These are phyloP conservation scores for Nothura maculosa DNA, from an alignment of 2,797 vertebrate genomes.

Conservation along the genomic window DNA sequence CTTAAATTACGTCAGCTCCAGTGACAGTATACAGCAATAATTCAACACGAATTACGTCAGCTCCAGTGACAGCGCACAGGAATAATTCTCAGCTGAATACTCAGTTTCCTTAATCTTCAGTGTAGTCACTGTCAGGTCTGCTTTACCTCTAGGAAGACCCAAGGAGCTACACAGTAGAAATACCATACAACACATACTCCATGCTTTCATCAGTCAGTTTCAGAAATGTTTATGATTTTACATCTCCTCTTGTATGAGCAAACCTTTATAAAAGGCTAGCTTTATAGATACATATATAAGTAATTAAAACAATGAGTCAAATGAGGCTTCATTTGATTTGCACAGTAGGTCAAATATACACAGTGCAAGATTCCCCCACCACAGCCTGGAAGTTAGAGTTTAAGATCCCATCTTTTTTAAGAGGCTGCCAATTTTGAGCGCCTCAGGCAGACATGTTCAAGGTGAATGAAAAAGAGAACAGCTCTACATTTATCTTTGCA, in stretches of 20 bases:
- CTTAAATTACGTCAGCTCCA: background rate
- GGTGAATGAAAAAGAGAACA: accelerated
- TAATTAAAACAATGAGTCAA: accelerated
- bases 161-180: background rate
- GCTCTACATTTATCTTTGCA: background rate
- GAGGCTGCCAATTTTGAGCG: background rate
- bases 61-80: background rate
- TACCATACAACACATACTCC: accelerated
- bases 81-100: accelerated
- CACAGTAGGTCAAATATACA: background rate
- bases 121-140: background rate
- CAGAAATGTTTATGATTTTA: background rate
- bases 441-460: background rate
- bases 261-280: background rate
- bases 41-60: background rate
- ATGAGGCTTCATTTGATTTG: accelerated
- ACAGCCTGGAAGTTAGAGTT: accelerated
- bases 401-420: background rate
- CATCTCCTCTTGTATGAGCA: background rate
- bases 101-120: accelerated
- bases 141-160: background rate
- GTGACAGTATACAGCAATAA: background rate
- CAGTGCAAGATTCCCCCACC: accelerated
- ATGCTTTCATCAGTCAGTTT: background rate
- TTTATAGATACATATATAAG: background rate